phyloP scores from a whole-genome alignment of 1,140 invertebrate species.

The Lanistes nyassanus region DNA sequence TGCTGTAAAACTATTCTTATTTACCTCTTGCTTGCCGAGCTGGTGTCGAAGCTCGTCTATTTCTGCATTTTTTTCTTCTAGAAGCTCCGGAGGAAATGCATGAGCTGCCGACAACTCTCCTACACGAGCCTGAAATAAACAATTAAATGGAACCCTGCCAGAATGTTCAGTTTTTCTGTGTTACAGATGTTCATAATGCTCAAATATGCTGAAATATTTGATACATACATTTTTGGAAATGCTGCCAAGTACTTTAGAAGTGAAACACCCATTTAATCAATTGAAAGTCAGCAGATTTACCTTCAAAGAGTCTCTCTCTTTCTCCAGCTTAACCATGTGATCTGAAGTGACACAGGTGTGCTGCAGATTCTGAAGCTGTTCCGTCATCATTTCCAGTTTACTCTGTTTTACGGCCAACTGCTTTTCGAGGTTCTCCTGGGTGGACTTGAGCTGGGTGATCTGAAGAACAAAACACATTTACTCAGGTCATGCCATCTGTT shows the following conservation, averaged over 20 bases:
- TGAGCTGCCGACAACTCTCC: conserved; percentile 29
- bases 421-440: conserved; percentile 37
- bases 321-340: conserved; percentile 33
- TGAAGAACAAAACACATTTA: conserved; percentile 20
- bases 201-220: no score
- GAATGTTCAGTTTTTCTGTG: no score
- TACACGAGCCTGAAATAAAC: not conserved
- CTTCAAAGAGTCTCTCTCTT: conserved; percentile 42
- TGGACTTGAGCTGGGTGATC: conserved; percentile 38
- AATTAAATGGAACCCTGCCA: no score
- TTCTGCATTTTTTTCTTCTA: conserved; percentile 64
- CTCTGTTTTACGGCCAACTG: conserved; percentile 40
- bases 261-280: no score
- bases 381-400: conserved; percentile 42
- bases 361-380: conserved; percentile 27
- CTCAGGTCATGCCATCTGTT: no score
- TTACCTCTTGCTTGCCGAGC: conserved; percentile 38
- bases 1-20: no score
- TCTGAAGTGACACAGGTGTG: conserved; percentile 14
- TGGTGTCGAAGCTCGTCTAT: conserved; percentile 58
- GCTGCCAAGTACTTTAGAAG: no score
- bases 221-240: no score
- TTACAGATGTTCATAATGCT: no score
- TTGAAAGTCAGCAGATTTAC: conserved; percentile 20
- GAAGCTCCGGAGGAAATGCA: conserved; percentile 48